A percentile compares a stretch with the other conserved stretches of the same genome.
Conservation (phyloP, 2,888 invertebrate genomes). For the Cactoblastis cactorum region DNA sequence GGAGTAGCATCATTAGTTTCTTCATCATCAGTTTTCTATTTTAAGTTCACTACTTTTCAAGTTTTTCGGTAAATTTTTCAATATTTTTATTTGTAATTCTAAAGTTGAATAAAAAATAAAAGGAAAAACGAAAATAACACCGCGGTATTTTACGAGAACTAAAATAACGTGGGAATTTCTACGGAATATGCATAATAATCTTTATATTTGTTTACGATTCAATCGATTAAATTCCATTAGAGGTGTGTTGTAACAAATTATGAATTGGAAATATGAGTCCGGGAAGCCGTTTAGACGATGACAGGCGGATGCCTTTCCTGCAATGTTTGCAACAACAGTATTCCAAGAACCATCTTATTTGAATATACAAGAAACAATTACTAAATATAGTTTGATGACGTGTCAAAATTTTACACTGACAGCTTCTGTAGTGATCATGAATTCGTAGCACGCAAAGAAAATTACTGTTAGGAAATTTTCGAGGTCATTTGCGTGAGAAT, state of each 20-base stretch:
- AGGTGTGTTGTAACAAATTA: background rate
- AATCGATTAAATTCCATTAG: background rate
- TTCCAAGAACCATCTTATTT: slow-evolving; percentile 29
- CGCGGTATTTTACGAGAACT: too few relatives aligned
- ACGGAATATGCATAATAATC: too few relatives aligned
- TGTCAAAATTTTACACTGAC: background rate
- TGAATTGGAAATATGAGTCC: slow-evolving; percentile 16
- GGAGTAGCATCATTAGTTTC: too few relatives aligned
- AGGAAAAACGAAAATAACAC: too few relatives aligned
- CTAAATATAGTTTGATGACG: background rate
- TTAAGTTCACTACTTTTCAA: too few relatives aligned
- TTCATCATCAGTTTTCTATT: too few relatives aligned
- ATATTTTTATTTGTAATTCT: too few relatives aligned
- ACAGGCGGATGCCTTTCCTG: slow-evolving; percentile 54
- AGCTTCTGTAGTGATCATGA: background rate
- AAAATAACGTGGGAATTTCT: too few relatives aligned
- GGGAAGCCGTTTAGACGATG: slow-evolving; percentile 28
- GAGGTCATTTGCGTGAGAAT: slow-evolving; percentile 5
- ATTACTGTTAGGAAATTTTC: background rate
- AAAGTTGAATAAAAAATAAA: too few relatives aligned
- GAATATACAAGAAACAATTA: slow-evolving; percentile 3
- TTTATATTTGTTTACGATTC: too few relatives aligned
- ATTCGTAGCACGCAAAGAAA: background rate
- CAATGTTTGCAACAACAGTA: slow-evolving; percentile 20
- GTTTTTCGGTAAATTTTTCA: too few relatives aligned